These are phyloP conservation scores for Melanocharis versteri DNA, from an alignment of 2,113 vertebrate genomes.

Conservation along the genomic window DNA sequence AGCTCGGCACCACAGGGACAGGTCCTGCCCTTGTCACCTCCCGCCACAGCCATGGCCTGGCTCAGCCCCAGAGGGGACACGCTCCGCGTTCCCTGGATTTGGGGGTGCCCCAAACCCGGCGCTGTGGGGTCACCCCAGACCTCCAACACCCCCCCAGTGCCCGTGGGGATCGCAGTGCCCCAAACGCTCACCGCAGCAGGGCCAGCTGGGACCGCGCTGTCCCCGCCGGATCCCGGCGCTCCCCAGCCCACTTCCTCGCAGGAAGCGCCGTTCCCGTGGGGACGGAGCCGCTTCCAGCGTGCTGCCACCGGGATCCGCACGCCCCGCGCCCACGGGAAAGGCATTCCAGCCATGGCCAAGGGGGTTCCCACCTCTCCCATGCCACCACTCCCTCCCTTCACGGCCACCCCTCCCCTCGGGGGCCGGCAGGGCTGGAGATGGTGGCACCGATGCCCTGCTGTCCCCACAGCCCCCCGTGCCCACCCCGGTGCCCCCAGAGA, in stretches of 20 bases:
- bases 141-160: not conserved
- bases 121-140: not conserved
- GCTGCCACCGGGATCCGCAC: not conserved
- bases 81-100: fast-evolving
- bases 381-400: not conserved
- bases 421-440: not conserved
- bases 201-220: not conserved
- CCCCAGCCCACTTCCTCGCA: conserved; percentile 37
- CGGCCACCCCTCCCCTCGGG: fast-evolving
- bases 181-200: not conserved
- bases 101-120: not conserved
- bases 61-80: fast-evolving
- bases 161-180: not conserved
- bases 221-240: not conserved
- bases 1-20: not conserved
- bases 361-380: not conserved
- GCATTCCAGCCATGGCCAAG: not conserved
- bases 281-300: not conserved
- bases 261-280: not conserved
- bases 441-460: not conserved
- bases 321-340: fast-evolving
- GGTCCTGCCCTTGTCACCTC: not conserved
- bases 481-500: not conserved
- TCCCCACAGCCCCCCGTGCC: not conserved
- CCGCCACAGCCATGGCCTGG: fast-evolving